phyloP scores from a whole-genome alignment of 2,113 vertebrate species.

The Corythaixoides concolor region DNA sequence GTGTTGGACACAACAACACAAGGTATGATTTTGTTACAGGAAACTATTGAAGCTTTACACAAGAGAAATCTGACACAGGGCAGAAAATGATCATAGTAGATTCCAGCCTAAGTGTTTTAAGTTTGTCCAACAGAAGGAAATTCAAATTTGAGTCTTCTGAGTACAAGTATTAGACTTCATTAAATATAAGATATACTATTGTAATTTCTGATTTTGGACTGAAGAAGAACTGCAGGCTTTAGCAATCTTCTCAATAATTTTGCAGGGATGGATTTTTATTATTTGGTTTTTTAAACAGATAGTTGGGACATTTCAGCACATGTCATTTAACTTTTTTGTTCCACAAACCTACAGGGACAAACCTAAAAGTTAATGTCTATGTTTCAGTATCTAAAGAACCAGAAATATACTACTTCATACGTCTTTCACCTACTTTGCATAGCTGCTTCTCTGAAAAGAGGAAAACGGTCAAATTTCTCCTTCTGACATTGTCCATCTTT shows the following conservation, averaged over 20 bases:
- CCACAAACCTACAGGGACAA: background rate
- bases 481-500: background rate
- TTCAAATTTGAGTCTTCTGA: background rate
- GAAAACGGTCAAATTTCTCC: background rate
- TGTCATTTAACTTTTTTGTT: background rate
- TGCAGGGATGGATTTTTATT: background rate
- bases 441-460: background rate
- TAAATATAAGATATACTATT: background rate
- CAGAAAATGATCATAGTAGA: background rate
- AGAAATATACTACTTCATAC: background rate
- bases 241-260: background rate
- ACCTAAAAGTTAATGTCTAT: background rate
- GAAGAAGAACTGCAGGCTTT: background rate
- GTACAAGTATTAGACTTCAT: background rate
- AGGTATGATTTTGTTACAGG: background rate
- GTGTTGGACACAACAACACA: rapidly evolving
- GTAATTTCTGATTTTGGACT: background rate
- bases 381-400: background rate
- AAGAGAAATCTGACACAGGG: background rate
- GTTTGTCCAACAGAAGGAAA: background rate
- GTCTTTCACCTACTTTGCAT: background rate
- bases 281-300: background rate
- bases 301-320: background rate
- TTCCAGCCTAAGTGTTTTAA: background rate
- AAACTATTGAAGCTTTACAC: background rate